These are phyloP conservation scores for Eurystomus gularis DNA, from an alignment of 2,113 vertebrate genomes.

Conservation along the genomic window DNA sequence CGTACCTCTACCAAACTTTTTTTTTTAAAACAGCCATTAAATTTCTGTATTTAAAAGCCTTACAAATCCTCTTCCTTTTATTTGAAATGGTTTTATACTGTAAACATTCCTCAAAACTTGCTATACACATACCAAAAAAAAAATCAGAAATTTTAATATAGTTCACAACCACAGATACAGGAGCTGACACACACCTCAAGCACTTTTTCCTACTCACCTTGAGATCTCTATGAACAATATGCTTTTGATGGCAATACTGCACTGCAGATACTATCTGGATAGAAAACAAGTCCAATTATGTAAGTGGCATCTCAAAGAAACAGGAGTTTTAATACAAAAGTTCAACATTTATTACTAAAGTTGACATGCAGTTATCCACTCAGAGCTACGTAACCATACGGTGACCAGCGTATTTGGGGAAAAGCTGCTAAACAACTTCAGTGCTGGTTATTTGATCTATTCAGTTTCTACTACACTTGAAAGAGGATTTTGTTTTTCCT, in stretches of 20 bases:
- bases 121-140: neutral
- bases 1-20: neutral
- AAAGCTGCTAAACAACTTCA: neutral
- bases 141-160: neutral
- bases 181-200: neutral
- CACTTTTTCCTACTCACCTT: conserved; percentile 82
- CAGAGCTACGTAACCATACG: neutral
- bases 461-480: conserved; percentile 27
- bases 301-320: conserved; percentile 26
- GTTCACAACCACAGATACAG: neutral
- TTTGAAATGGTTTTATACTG: neutral
- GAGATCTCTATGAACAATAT: conserved; percentile 97
- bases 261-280: conserved; percentile 97
- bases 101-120: neutral
- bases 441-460: conserved; percentile 35
- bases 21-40: neutral
- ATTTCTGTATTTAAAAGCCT: neutral
- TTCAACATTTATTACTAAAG: neutral
- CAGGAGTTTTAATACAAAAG: neutral
- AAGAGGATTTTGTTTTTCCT: conserved; percentile 50
- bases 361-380: neutral
- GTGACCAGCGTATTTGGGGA: neutral
- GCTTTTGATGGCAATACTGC: conserved; percentile 99
- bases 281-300: conserved; percentile 47
- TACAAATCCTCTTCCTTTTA: neutral